Evolutionary conservation across 2,113 vertebrate species (phyloP).

Genomic region (Gallinago undulata): DNA sequence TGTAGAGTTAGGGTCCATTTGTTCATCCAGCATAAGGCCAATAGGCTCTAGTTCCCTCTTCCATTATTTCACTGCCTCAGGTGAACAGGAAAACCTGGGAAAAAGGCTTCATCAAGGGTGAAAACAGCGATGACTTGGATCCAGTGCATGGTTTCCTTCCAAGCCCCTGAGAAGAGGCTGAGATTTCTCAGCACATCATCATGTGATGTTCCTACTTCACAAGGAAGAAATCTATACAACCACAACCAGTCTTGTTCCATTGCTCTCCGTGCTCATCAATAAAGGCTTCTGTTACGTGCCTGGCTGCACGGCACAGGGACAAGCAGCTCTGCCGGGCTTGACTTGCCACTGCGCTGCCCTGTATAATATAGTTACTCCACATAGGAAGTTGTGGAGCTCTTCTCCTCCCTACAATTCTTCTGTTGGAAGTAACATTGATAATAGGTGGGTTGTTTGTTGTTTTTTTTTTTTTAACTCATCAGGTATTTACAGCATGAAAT

Average conservation of each 20-base stretch:
- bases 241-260: background rate
- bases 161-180: background rate
- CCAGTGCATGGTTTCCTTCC: background rate
- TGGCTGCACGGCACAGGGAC: background rate
- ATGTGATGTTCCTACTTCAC: background rate
- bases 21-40: background rate
- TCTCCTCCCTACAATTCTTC: background rate
- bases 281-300: background rate
- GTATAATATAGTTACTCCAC: accelerated
- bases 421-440: background rate
- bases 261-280: background rate
- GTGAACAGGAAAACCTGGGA: background rate
- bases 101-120: background rate
- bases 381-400: background rate
- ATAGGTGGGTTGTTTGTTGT: background rate
- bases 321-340: background rate
- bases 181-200: background rate
- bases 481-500: background rate
- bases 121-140: background rate
- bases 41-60: background rate
- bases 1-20: background rate
- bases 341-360: background rate
- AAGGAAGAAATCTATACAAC: background rate
- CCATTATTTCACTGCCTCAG: background rate
- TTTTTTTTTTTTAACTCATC: background rate